Conservation (phyloP, 2,113 vertebrate species). For the Phocoena sinus region DNA sequence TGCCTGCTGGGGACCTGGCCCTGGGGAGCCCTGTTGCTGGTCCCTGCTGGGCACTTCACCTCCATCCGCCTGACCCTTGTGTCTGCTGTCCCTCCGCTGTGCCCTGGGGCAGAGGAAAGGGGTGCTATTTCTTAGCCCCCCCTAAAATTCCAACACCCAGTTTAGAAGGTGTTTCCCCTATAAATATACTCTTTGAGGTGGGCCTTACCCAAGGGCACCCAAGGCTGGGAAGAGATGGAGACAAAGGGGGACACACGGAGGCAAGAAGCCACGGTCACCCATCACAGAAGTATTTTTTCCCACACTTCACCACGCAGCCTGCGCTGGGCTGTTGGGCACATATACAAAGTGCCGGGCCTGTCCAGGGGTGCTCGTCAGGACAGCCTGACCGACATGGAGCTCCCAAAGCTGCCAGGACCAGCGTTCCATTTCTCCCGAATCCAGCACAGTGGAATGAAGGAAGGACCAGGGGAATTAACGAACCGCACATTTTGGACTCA, state of each 20-base stretch:
- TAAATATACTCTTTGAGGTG: background rate
- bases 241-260: background rate
- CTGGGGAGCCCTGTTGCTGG: rapidly evolving
- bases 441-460: background rate
- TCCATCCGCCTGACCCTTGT: background rate
- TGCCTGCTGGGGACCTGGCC: rapidly evolving
- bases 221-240: background rate
- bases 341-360: background rate
- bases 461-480: no score
- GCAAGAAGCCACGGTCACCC: background rate
- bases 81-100: background rate
- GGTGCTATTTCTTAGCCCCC: background rate
- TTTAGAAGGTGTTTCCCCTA: background rate
- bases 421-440: background rate
- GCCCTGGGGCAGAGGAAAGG: background rate
- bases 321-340: background rate
- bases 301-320: rapidly evolving
- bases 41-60: rapidly evolving
- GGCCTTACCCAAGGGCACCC: background rate
- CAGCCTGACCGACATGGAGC: no score
- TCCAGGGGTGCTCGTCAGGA: background rate
- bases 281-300: background rate
- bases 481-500: background rate
- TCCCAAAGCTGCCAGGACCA: background rate
- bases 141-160: no score